A percentile compares a stretch with the other conserved stretches of the same genome.
Conservation (phyloP, 2,888 invertebrate species). For the Drosophila lacicola region DNA sequence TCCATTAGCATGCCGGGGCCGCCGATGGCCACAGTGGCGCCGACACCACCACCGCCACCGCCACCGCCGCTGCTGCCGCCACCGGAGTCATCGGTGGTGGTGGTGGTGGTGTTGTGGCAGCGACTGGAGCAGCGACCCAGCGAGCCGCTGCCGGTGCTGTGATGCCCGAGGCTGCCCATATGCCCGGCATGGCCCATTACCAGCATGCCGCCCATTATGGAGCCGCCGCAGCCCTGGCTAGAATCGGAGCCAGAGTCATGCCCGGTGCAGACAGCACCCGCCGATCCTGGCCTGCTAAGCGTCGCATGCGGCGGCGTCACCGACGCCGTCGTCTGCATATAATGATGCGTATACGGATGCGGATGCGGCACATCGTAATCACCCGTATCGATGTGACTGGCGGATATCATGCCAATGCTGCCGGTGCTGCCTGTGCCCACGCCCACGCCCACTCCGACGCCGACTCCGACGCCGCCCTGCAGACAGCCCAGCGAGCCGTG, state of each 20-base stretch:
- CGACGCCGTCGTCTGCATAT: slow-evolving; percentile 85
- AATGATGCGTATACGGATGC: slow-evolving; percentile 85
- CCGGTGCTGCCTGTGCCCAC: slow-evolving; percentile 74
- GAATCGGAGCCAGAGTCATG: slow-evolving; percentile 85
- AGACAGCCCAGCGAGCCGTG: slow-evolving; percentile 82
- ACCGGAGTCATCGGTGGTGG: slow-evolving; percentile 83
- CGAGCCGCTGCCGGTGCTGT: slow-evolving; percentile 83
- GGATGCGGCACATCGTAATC: slow-evolving; percentile 86
- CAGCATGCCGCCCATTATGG: slow-evolving; percentile 83
- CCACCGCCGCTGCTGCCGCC: slow-evolving; percentile 84
- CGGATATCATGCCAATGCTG: slow-evolving; percentile 83
- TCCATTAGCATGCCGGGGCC: slow-evolving; percentile 74
- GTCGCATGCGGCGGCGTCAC: slow-evolving; percentile 85
- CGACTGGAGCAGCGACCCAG: slow-evolving; percentile 84
- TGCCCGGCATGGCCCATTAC: slow-evolving; percentile 73
- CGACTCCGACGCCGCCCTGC: slow-evolving; percentile 74
- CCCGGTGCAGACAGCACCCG: slow-evolving; percentile 84
- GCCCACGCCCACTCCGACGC: slow-evolving; percentile 65
- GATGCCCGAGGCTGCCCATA: slow-evolving; percentile 81
- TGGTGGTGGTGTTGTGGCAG: slow-evolving; percentile 82
- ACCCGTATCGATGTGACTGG: slow-evolving; percentile 84
- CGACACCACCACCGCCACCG: slow-evolving; percentile 57
- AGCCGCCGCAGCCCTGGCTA: slow-evolving; percentile 83
- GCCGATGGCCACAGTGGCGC: slow-evolving; percentile 46
- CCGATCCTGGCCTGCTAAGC: slow-evolving; percentile 84